These are phyloP conservation scores for Anser cygnoides DNA, from an alignment of 2,113 vertebrate genomes.

Conservation along the genomic window DNA sequence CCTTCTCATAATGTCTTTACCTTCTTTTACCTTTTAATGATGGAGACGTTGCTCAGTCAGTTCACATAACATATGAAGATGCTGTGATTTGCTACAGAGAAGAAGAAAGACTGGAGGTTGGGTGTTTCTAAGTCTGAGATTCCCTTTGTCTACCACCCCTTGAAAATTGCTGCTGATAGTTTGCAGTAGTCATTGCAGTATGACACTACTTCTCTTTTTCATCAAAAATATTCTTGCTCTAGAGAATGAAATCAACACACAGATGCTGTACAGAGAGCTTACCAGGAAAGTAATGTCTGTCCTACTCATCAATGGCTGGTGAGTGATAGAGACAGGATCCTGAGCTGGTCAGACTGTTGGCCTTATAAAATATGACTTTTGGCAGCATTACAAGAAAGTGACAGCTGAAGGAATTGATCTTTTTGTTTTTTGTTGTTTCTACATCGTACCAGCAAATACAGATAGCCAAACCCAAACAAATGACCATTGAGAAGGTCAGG, in stretches of 20 bases:
- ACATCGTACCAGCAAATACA: not conserved
- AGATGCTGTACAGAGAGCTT: not conserved
- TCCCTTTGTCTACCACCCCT: not conserved
- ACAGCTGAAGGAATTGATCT: not conserved
- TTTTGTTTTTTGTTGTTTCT: not conserved
- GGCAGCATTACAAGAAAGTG: not conserved
- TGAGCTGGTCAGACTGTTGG: not conserved
- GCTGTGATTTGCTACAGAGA: not conserved
- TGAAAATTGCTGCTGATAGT: not conserved
- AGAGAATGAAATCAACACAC: not conserved
- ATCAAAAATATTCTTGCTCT: not conserved
- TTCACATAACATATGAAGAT: not conserved
- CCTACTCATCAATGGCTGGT: not conserved
- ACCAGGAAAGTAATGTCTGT: not conserved
- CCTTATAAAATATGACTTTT: not conserved
- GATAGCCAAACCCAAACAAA: not conserved
- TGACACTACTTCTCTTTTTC: not conserved
- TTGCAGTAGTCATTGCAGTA: not conserved
- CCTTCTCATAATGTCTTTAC: not conserved
- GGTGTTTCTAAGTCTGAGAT: not conserved
- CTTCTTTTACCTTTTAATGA: not conserved
- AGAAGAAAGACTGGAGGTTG: not conserved
- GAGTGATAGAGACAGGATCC: not conserved
- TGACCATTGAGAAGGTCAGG: not conserved
- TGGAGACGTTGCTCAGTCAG: not conserved